phyloP scores from a whole-genome alignment of 92 coral and sea anemone species.

The Parazoanthus swiftii region DNA sequence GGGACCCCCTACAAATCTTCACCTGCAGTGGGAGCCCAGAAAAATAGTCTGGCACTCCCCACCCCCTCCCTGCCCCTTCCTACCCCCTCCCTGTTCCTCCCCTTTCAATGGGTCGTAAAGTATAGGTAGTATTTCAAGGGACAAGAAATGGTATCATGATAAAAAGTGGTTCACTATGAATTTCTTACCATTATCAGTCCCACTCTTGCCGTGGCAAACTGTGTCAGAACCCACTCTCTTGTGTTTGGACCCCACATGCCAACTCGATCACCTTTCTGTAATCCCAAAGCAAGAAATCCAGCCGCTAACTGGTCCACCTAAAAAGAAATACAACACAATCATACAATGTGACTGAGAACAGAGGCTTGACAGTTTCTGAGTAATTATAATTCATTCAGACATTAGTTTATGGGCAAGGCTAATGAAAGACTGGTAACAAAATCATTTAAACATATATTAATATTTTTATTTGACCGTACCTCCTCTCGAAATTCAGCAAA shows the following conservation, averaged over 20 bases:
- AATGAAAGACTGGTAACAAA: background rate
- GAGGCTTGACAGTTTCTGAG: no score
- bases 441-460: background rate
- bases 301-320: constrained; percentile 91
- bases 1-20: no score
- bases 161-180: background rate
- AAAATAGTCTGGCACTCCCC: no score
- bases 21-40: no score
- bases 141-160: background rate
- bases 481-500: constrained; percentile 85
- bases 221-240: constrained; percentile 95
- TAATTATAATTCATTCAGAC: no score
- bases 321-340: background rate
- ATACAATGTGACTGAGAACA: background rate
- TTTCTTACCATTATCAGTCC: constrained; percentile 81
- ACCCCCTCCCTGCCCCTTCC: no score
- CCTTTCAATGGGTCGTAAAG: background rate
- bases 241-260: constrained; percentile 99
- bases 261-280: constrained; percentile 91
- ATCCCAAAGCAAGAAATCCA: constrained; percentile 85
- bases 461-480: constrained; percentile 44
- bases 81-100: no score
- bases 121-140: background rate
- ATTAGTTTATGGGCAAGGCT: no score
- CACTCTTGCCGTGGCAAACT: constrained; percentile 96